Evolutionary conservation across 1,140 invertebrate genomes (phyloP), one percentile per base, ranked within the genome.

Genomic region (Sinonovacula constricta): DNA sequence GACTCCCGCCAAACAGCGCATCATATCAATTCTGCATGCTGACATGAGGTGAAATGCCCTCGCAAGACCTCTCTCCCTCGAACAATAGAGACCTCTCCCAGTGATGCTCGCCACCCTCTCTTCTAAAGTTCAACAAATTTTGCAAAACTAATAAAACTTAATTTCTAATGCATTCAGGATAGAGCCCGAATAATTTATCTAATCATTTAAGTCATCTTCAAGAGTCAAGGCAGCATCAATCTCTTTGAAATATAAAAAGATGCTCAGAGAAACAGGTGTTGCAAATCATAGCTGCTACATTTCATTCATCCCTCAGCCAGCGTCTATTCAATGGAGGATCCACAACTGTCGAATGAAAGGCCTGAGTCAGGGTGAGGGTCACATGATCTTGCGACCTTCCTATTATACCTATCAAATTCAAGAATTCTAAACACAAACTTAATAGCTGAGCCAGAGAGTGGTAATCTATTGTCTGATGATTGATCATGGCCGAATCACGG

Each of bases 121-220:
- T 30, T 7, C 36, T 33, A 76, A 76, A 65, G 72, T 76, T 76
- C 72, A 76, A 59, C 59, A 76, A 66, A 65, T 67, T 76, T 76
- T 67, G 72, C 72, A 67, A 76, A 76, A 76, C 72, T 76, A 76
- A 76, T 76, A 76, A 76, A 76, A 76, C 63, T 65, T 76, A 76
- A 76, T 76, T 76, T 76, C 72, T 34, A 76, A 76, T 67, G 72
- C 72, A 76, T 39, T 59, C 51, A 51, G 67, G 57, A 76, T 76
- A 76, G 53, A 59, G 72, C 53, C 34, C n/a, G 30, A 57, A 60
- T 60, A 65, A 76, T 76, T 76, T 67, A 76, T 76, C 72, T 76
- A 76, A 76, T 76, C 39, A 65, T 76, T 76, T 76, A 76, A 76
- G 72, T 76, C 72, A 76, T 66, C 67, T 67, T 76, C 60, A 56